Evolutionary conservation across 2,888 invertebrate species (phyloP).

Genomic region (Archips xylosteana): DNA sequence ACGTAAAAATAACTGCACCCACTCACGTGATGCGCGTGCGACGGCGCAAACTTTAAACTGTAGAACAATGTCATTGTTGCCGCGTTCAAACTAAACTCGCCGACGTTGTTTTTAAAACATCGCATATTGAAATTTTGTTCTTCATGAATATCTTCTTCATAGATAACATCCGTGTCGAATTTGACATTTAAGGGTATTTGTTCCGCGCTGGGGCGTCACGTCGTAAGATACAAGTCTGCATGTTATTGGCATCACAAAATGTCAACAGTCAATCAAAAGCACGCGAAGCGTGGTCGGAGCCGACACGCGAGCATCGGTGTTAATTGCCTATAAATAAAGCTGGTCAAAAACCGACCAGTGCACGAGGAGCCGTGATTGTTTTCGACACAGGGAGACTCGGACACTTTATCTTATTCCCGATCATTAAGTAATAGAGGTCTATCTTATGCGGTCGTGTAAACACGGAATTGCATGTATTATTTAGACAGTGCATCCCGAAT

Average conservation of each 20-base stretch:
- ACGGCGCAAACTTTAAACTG: constrained; percentile 31
- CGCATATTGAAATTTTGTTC: neutral
- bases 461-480: constrained; percentile 26
- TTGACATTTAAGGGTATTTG: constrained; percentile 37
- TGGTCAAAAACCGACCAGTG: constrained; percentile 30
- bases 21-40: constrained; percentile 51
- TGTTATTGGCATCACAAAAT: constrained; percentile 56
- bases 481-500: constrained; percentile 16
- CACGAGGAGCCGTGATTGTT: constrained; percentile 18
- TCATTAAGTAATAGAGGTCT: constrained; percentile 34
- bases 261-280: constrained; percentile 76
- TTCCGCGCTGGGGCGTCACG: constrained; percentile 15
- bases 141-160: constrained; percentile 14
- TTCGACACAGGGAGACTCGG: constrained; percentile 26
- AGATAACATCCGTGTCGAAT: constrained; percentile 27
- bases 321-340: constrained; percentile 68
- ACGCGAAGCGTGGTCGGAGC: constrained; percentile 55
- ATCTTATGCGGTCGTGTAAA: constrained; percentile 12
- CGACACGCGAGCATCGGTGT: constrained; percentile 59
- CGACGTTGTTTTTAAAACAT: constrained; percentile 25
- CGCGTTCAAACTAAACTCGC: constrained; percentile 43
- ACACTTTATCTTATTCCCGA: constrained; percentile 4
- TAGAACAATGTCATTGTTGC: constrained; percentile 49
- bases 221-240: constrained; percentile 15
- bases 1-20: constrained; percentile 61